phyloP scores from a whole-genome alignment of 1,140 invertebrate genomes.

The Drosophila leontia region DNA sequence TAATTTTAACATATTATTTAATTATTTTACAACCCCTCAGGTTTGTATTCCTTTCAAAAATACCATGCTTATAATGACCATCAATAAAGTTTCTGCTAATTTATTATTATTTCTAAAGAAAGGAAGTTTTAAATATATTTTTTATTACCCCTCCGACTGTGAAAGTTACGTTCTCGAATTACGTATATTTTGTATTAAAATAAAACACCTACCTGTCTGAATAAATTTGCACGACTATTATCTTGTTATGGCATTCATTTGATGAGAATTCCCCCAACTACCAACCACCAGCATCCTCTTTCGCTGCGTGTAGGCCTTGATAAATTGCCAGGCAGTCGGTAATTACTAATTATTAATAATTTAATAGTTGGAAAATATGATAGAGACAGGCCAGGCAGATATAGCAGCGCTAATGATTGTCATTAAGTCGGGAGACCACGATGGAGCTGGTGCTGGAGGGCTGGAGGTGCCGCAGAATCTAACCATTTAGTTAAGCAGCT shows the following conservation, averaged over 20 bases:
- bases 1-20: neutral
- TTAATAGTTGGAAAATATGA: constrained; percentile 71
- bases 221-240: constrained; percentile 18
- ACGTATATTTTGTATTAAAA: neutral
- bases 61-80: neutral
- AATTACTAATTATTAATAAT: constrained; percentile 82
- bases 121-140: neutral
- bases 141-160: neutral
- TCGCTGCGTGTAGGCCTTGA: constrained; percentile 34
- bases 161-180: neutral
- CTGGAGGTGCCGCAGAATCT: constrained; percentile 38
- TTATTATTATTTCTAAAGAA: neutral
- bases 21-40: neutral
- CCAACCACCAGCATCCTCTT: constrained; percentile 1
- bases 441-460: constrained; percentile 2
- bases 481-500: constrained; percentile 70
- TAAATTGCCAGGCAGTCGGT: constrained; percentile 60
- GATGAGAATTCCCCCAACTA: neutral
- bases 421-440: constrained; percentile 49
- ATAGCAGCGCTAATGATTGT: constrained; percentile 64
- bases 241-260: constrained; percentile 7
- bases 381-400: constrained; percentile 19
- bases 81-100: neutral
- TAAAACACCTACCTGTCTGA: neutral
- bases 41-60: neutral